Conservation (phyloP, 2,888 invertebrate genomes). For the Cephus spinipes region DNA sequence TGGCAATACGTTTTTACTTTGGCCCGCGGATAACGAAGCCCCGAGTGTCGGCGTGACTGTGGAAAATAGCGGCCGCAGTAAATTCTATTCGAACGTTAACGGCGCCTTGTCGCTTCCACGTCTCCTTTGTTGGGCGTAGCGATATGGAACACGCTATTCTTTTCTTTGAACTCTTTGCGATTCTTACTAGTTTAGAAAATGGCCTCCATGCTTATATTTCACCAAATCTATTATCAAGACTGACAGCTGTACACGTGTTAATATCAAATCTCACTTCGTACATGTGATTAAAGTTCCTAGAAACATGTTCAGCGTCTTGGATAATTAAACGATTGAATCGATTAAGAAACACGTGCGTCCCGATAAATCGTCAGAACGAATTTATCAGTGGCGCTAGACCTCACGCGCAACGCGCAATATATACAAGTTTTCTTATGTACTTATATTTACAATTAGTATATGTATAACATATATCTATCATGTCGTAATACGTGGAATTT, state of each 20-base stretch:
- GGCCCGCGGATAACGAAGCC: conserved; percentile 1
- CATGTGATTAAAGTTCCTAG: not conserved
- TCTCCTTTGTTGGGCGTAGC: not conserved
- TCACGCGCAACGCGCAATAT: not conserved
- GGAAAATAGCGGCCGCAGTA: not conserved
- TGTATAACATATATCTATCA: not conserved
- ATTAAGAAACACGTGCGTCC: conserved; percentile 29
- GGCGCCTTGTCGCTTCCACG: not conserved
- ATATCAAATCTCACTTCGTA: not conserved
- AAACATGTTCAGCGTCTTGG: not conserved
- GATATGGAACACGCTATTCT: not conserved
- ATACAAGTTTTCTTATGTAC: not conserved
- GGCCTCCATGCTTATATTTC: not conserved
- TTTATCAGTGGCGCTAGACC: conserved; percentile 48
- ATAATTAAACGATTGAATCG: conserved; percentile 44
- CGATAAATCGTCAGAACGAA: conserved; percentile 33
- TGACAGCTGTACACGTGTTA: not conserved
- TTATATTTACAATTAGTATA: too few species aligned
- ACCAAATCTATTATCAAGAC: not conserved
- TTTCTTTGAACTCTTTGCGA: not conserved
- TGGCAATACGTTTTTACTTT: not conserved
- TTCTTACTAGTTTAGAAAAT: not conserved
- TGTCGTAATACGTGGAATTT: not conserved
- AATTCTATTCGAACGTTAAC: not conserved
- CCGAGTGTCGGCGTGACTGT: not conserved